Percentiles rank a stretch among this genome's conserved stretches.
phyloP scores from a whole-genome alignment of 2,797 vertebrate genomes.

The Phyllotis vaccarum region DNA sequence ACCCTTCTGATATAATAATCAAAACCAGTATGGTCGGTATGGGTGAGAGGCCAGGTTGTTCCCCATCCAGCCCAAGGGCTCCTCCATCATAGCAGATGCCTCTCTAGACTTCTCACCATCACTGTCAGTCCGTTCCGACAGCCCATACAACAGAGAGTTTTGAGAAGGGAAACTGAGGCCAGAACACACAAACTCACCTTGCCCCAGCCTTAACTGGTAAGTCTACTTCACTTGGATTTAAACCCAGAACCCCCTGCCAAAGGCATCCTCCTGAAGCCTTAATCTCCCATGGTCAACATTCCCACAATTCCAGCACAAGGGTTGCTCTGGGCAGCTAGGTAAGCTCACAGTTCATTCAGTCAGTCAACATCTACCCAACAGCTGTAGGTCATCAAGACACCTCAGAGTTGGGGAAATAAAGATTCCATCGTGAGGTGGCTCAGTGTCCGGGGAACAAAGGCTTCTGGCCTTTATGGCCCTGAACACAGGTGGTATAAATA shows the following conservation, averaged over 20 bases:
- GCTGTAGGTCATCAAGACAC: neutral
- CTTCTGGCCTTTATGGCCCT: neutral
- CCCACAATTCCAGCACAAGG: neutral
- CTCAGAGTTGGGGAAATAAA: neutral
- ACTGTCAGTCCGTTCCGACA: neutral
- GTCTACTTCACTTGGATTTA: neutral
- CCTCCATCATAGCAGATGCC: accelerated
- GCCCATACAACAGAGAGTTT: neutral
- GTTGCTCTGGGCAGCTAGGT: neutral
- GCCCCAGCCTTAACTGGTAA: neutral
- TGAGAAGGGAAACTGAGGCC: neutral
- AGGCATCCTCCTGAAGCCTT: neutral
- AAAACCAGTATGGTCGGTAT: neutral
- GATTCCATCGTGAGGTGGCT: too few species aligned
- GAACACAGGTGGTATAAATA: neutral
- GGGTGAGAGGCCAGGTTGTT: too few species aligned
- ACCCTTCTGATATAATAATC: neutral
- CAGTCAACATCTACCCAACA: slow-evolving; percentile 37
- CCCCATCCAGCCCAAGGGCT: neutral
- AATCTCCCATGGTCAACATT: slow-evolving; percentile 13
- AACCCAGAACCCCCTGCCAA: neutral
- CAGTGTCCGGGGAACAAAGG: too few species aligned
- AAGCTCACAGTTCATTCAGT: neutral
- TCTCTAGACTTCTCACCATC: neutral
- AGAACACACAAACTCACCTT: neutral